Conservation (phyloP, 2,888 invertebrate species). For the Panorpa germanica region DNA sequence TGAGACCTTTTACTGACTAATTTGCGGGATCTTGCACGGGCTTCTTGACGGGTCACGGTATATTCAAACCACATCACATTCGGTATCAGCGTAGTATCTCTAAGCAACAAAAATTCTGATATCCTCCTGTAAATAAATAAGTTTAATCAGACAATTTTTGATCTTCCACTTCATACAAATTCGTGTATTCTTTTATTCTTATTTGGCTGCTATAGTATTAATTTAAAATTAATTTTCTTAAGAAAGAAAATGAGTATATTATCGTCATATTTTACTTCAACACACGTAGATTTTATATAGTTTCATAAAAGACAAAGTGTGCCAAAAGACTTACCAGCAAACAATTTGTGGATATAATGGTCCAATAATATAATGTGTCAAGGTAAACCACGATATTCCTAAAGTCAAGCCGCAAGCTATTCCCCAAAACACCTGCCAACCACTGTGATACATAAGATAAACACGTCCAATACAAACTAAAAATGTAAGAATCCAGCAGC, state of each 20-base stretch:
- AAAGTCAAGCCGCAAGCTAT: slow-evolving; percentile 50
- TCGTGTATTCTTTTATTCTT: slow-evolving; percentile 1
- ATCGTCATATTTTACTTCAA: slow-evolving; percentile 5
- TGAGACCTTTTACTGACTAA: slow-evolving; percentile 64
- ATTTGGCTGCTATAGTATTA: slow-evolving; percentile 2
- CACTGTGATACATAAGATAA: slow-evolving; percentile 74
- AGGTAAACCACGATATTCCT: slow-evolving; percentile 64
- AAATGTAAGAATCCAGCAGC: slow-evolving; percentile 34
- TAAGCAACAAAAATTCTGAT: slow-evolving; percentile 66
- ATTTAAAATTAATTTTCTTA: background rate
- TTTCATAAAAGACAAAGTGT: slow-evolving; percentile 4
- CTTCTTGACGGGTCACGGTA: slow-evolving; percentile 68
- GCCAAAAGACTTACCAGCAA: slow-evolving; percentile 46
- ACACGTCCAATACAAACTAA: slow-evolving; percentile 53
- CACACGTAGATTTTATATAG: slow-evolving; percentile 1
- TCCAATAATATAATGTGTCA: slow-evolving; percentile 63
- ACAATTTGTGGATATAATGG: slow-evolving; percentile 73
- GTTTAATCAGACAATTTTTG: slow-evolving; percentile 4
- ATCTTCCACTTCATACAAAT: background rate
- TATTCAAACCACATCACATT: slow-evolving; percentile 91
- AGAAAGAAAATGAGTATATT: slow-evolving; percentile 6
- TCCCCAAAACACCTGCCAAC: slow-evolving; percentile 65
- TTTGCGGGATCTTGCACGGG: slow-evolving; percentile 60
- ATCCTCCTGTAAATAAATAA: slow-evolving; percentile 42
- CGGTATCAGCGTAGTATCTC: slow-evolving; percentile 80